Evolutionary conservation across 2,113 vertebrate species (phyloP).

Genomic region (Riparia riparia): DNA sequence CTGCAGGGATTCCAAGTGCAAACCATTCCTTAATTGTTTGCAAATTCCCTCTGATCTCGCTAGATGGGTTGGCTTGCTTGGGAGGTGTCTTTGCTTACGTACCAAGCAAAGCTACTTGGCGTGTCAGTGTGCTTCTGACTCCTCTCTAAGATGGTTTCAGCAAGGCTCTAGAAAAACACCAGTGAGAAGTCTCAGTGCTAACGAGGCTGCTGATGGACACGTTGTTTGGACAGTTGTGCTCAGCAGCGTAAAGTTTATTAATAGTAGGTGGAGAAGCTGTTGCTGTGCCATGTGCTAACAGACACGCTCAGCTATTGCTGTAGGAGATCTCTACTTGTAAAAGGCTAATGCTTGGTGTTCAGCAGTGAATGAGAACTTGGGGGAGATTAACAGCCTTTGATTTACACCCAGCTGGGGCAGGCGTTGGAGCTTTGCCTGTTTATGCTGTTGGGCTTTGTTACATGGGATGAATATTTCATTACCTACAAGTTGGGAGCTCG

Average conservation of each 20-base stretch:
- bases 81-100: conserved; percentile 5
- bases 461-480: not conserved
- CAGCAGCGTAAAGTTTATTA: conserved; percentile 34
- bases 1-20: conserved; percentile 10
- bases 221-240: conserved; percentile 42
- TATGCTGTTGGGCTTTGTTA: conserved; percentile 30
- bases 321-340: not conserved
- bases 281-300: not conserved
- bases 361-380: not conserved
- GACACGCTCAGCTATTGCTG: not conserved
- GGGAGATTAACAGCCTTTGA: conserved; percentile 56
- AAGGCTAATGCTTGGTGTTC: not conserved
- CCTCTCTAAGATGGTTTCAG: conserved; percentile 3
- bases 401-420: conserved; percentile 34
- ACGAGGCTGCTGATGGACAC: not conserved
- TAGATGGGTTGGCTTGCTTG: not conserved
- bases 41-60: conserved; percentile 32
- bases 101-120: conserved; percentile 20
- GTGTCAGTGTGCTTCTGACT: not conserved
- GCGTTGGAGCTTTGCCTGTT: not conserved
- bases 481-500: not conserved
- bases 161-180: not conserved
- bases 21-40: conserved; percentile 60
- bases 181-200: not conserved
- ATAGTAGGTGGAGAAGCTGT: conserved; percentile 42